Percentiles rank a stretch among this genome's conserved stretches.
phyloP scores from a whole-genome alignment of 2,888 invertebrate genomes.

The Phanerotoma sp. region DNA sequence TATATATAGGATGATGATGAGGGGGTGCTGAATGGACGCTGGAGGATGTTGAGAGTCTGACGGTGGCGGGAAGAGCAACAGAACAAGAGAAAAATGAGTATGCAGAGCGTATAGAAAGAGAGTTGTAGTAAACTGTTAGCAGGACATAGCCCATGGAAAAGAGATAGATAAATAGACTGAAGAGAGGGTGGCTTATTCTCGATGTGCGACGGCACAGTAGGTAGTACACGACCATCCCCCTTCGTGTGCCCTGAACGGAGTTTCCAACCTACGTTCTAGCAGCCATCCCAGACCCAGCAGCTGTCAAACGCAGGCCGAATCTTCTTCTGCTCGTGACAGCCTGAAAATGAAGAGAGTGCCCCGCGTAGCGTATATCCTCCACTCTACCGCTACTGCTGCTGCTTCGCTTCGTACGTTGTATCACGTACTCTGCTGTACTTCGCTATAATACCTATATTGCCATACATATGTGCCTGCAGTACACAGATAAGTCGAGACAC shows the following conservation, averaged over 20 bases:
- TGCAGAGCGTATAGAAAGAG: slow-evolving; percentile 6
- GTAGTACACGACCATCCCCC: slow-evolving; percentile 11
- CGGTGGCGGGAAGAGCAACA: slow-evolving; percentile 3
- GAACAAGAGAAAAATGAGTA: slow-evolving; percentile 15
- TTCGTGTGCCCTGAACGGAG: slow-evolving; percentile 41
- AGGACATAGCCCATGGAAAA: slow-evolving; percentile 19
- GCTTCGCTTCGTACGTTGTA: neutral
- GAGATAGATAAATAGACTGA: slow-evolving; percentile 9
- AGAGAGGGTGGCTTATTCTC: slow-evolving; percentile 11
- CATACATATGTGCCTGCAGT: no score
- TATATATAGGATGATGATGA: no score
- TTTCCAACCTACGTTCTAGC: slow-evolving; percentile 40
- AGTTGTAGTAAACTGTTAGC: slow-evolving; percentile 12
- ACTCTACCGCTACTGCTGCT: neutral
- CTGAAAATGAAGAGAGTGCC: slow-evolving; percentile 57
- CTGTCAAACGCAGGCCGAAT: slow-evolving; percentile 58
- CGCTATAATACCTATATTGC: no score
- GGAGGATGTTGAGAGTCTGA: neutral
- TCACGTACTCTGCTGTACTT: no score
- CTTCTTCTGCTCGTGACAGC: slow-evolving; percentile 56
- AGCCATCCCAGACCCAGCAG: slow-evolving; percentile 54
- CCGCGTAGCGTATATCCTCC: slow-evolving; percentile 17
- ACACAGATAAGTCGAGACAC: neutral
- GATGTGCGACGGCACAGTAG: slow-evolving; percentile 21
- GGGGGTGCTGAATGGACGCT: neutral